Base-by-base conservation (phyloP, 2,888 invertebrate species). In the Taphrorychus bicolor region DNA sequence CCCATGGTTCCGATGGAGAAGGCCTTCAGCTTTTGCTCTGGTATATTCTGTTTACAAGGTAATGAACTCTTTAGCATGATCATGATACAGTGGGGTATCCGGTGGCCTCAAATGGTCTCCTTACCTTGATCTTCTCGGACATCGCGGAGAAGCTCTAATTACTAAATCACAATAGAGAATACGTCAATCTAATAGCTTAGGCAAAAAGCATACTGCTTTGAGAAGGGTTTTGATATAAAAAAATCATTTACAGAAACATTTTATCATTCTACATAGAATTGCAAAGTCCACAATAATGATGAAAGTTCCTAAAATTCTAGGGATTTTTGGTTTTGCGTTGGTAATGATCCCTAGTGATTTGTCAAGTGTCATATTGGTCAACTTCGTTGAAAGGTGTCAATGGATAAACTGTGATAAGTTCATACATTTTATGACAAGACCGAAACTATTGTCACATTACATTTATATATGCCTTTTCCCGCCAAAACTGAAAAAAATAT, bases 11-110 rank as follows among this genome's bases (percentile, higher is more conserved):
- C 90, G 70, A 90, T 89, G 9, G 89, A 89, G 77, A 91, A 91
- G n/a, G 91, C 90, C 79, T 90, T 90, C 67, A 91, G 82, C 80
- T 91, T 91, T 77, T 91, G 90, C 78, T 91, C 90, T 66, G 90
- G 80, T 59, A 82, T 82, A 70, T 73, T 76, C 78, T 78, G 66
- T 59, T 62, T 60, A 52, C 42, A 67, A 61, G 51, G 23, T 11
- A 18, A 32, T n/a, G n/a, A 60, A 54, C 41, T 53, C n/a, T 7
- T 51, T 5, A 58, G 18, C 9, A 21, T 48, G 17, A 21, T n/a
- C n/a, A n/a, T n/a, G n/a, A n/a, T 32, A 9, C 21, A 21, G 5
- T 40, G 52, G n/a, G 21, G 9, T 56, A 32, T 11, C 18, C 18
- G 14, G 48, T 45, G 18, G 45, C 24, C 32, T 53, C 24, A 52